Conservation (phyloP, 2,113 vertebrate species). For the Cyanoramphus novaezelandiae region DNA sequence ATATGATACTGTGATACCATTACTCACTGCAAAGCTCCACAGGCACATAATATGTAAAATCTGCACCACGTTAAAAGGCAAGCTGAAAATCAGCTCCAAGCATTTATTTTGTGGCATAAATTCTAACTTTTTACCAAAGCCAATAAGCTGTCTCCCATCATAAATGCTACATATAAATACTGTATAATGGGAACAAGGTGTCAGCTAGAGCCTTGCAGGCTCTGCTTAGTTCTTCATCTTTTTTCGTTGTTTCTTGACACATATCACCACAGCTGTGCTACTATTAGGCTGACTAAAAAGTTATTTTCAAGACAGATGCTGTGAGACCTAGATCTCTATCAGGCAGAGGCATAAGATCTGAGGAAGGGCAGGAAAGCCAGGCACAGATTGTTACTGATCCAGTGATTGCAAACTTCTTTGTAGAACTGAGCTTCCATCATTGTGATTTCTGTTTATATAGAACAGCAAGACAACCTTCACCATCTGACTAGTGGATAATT, state of each 20-base stretch:
- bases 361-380: background rate
- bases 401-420: background rate
- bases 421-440: background rate
- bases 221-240: background rate
- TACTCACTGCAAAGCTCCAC: background rate
- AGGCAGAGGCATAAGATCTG: background rate
- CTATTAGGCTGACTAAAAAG: background rate
- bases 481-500: background rate
- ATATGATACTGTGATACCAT: background rate
- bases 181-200: slow-evolving; percentile 36
- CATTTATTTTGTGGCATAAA: slow-evolving; percentile 24
- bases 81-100: slow-evolving; percentile 15
- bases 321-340: background rate
- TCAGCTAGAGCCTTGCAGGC: background rate
- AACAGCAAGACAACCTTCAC: background rate
- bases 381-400: background rate
- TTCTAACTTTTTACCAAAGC: background rate
- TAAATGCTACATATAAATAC: slow-evolving; percentile 1
- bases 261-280: background rate
- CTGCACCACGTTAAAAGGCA: slow-evolving; percentile 1
- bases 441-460: background rate
- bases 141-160: slow-evolving; percentile 22
- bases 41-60: background rate
- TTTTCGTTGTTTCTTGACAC: background rate
- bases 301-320: slow-evolving; percentile 21